These are phyloP conservation scores for Corythornis vintsioides DNA, from an alignment of 2,113 vertebrate species.

Conservation along the genomic window DNA sequence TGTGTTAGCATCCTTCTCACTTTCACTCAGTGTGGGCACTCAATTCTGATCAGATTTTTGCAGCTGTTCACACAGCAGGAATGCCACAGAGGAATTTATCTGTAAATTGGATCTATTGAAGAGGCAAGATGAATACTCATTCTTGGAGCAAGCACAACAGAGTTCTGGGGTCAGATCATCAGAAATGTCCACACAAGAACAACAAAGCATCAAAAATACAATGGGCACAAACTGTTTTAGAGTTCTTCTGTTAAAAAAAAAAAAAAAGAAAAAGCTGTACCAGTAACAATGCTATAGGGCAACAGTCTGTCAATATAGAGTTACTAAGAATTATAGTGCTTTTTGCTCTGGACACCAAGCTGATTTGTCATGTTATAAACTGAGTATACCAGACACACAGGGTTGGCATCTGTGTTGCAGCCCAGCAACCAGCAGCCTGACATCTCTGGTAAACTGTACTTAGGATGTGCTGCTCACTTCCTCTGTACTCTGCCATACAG, in stretches of 20 bases:
- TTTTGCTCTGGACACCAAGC: background rate
- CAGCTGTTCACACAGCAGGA: background rate
- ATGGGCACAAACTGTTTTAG: background rate
- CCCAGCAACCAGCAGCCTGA: background rate
- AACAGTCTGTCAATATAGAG: accelerated
- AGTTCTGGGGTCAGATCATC: background rate
- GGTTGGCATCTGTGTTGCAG: background rate
- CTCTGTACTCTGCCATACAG: background rate
- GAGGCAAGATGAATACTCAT: background rate
- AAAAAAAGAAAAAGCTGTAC: too few relatives aligned
- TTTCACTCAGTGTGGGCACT: background rate
- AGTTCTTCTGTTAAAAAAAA: background rate
- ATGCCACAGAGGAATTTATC: background rate
- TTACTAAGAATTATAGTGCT: background rate
- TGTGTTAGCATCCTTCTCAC: accelerated
- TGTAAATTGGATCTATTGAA: background rate
- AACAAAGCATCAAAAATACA: background rate
- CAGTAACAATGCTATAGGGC: background rate
- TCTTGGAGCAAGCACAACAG: background rate
- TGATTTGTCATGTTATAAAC: background rate
- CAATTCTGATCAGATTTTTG: background rate
- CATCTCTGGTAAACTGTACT: background rate
- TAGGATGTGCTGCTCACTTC: background rate
- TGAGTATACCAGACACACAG: background rate
- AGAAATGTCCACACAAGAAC: background rate